Base-by-base conservation (phyloP, 2,888 invertebrate species). In the Pristionchus fissidentatus region DNA sequence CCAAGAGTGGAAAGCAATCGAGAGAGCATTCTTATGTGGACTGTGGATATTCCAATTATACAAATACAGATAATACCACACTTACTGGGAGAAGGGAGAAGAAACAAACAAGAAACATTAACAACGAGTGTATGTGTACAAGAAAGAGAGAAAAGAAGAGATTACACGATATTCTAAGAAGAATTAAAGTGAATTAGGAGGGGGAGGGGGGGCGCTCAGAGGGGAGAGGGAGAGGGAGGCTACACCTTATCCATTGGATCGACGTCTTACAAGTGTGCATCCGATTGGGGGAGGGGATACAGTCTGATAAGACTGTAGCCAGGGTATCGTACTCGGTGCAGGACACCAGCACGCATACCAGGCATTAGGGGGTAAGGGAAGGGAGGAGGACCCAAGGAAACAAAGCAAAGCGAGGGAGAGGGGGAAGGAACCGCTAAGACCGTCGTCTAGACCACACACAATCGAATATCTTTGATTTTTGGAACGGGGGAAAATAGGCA, bases 91-190 rank as follows among this genome's bases (percentile, higher is more conserved):
- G 29, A 35, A 35, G 26, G 41, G 26, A 43, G 26, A 43, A 73
- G 73, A 73, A 73, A 46, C n/a, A 73, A 73, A 73, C 73, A 73
- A 73, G 43, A 73, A 73, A 73, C 43, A 73, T 46, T 43, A 73
- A 73, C 73, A 73, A 46, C 73, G 41, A n/a, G n/a, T n/a, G n/a
- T 73, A 43, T 26, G 73, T 46, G 43, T 73, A 73, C 43, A 46
- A 73, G 73, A 46, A 43, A 73, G 46, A 10, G 26, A 13, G 15
- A 3, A 13, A 32, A 19, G 35, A 19, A 22, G 43, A 26, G 46
- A 43, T 43, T 73, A 66, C 66, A 66, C 66, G 66, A 66, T 66
- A 66, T 66, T 66, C 66, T 66, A 66, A 66, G n/a, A 66, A 66
- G 66, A 66, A 66, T 66, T 38, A 66, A 66, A 66, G 66, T 66